Evolutionary conservation across 2,797 vertebrate species (phyloP).

Genomic region (Sebastes kiyomatsui): DNA sequence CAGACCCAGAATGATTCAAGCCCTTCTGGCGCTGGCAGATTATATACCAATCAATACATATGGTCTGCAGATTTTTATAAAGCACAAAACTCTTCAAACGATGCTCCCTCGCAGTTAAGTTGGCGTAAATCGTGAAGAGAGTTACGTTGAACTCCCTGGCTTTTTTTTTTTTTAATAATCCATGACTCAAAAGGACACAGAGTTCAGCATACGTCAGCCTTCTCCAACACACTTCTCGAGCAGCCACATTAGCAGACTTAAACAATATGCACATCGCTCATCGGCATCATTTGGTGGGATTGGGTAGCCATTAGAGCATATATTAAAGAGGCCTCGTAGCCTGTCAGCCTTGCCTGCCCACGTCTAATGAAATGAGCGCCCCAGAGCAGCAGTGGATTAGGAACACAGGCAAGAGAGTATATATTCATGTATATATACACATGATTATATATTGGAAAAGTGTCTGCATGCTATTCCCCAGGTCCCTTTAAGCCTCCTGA

Average conservation of each 20-base stretch:
- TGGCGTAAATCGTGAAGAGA: conserved; percentile 40
- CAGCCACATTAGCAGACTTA: conserved; percentile 62
- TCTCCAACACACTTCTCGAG: conserved; percentile 23
- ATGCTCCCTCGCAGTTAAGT: conserved; percentile 21
- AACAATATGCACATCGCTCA: conserved; percentile 73
- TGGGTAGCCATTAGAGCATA: conserved; percentile 84
- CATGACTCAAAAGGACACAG: conserved; percentile 29
- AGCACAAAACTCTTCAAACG: conserved; percentile 40
- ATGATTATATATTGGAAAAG: conserved; percentile 95
- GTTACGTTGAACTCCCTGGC: conserved; percentile 3
- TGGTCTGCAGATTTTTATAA: conserved; percentile 57
- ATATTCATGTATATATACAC: conserved; percentile 93
- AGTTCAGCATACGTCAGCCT: conserved; percentile 42
- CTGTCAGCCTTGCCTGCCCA: conserved; percentile 78
- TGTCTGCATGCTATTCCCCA: conserved; percentile 89
- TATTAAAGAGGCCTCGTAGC: conserved; percentile 78
- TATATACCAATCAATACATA: conserved; percentile 78
- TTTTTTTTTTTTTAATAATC: not conserved
- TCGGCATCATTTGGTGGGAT: conserved; percentile 77
- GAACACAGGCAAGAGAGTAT: conserved; percentile 87
- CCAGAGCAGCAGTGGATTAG: conserved; percentile 89
- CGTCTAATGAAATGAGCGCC: conserved; percentile 87
- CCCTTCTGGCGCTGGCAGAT: conserved; percentile 73
- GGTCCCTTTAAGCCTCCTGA: conserved; percentile 89
- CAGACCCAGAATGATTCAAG: conserved; percentile 64